These are phyloP conservation scores for Mythimna impura DNA, from an alignment of 2,888 invertebrate species.

Conservation along the genomic window DNA sequence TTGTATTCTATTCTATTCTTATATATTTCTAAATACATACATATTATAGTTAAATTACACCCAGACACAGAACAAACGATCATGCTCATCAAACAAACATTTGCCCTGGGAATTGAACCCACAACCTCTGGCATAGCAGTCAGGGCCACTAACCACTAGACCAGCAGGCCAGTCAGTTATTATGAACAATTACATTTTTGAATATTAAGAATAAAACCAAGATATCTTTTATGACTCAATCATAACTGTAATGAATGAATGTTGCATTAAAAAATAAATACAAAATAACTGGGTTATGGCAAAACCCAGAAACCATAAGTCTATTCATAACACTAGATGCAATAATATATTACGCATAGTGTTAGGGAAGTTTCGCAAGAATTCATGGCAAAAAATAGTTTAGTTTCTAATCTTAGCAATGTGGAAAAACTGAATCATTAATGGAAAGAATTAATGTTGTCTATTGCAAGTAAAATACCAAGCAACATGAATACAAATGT, in stretches of 20 bases:
- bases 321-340: not conserved
- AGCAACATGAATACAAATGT: slow-evolving; percentile 53
- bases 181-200: not conserved
- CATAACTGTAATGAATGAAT: not conserved
- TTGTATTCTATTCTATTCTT: too few species aligned
- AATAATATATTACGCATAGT: not conserved
- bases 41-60: too few species aligned
- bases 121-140: too few species aligned
- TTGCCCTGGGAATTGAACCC: too few species aligned
- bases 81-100: too few species aligned
- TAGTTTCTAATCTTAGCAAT: not conserved
- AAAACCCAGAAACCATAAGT: not conserved
- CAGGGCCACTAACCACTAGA: too few species aligned
- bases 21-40: too few species aligned
- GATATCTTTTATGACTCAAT: not conserved
- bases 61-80: too few species aligned
- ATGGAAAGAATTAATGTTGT: slow-evolving; percentile 15
- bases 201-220: not conserved
- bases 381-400: not conserved
- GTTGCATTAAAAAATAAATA: not conserved
- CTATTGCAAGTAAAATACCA: slow-evolving; percentile 15
- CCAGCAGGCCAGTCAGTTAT: too few species aligned
- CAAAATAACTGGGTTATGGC: not conserved
- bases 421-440: slow-evolving; percentile 9
- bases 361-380: not conserved